Evolutionary conservation across 2,113 vertebrate genomes (phyloP).

Genomic region (Hemiprocne comata): DNA sequence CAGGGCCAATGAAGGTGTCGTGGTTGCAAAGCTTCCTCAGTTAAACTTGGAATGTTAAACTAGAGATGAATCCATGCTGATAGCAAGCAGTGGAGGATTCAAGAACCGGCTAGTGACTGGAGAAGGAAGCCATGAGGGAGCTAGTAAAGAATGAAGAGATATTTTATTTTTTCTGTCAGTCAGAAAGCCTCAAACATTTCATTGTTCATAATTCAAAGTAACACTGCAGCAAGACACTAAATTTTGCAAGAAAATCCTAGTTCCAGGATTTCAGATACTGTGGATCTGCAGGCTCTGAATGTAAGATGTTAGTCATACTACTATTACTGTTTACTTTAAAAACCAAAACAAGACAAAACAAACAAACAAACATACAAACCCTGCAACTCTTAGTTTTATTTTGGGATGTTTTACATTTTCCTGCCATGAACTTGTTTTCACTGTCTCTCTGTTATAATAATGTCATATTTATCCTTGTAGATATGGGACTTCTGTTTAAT

Average conservation of each 20-base stretch:
- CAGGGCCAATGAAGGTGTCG: neutral
- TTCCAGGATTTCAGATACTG: neutral
- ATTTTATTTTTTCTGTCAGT: neutral
- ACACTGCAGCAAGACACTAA: neutral
- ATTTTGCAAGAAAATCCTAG: neutral
- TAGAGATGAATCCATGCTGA: neutral
- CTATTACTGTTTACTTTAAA: neutral
- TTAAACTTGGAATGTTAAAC: neutral
- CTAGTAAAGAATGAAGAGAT: neutral
- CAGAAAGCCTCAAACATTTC: neutral
- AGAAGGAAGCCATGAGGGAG: neutral
- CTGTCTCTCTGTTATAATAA: neutral
- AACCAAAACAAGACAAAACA: neutral
- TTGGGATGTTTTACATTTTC: neutral
- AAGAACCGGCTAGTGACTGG: neutral
- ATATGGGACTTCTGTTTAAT: slow-evolving; percentile 4
- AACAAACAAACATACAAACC: too few species aligned
- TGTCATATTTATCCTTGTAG: neutral
- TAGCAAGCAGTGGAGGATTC: neutral
- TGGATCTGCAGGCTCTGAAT: neutral
- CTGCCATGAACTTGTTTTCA: neutral
- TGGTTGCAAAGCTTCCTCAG: neutral
- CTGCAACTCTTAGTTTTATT: neutral
- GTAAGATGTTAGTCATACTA: neutral
- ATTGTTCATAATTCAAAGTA: neutral